Evolutionary conservation across 2,888 invertebrate genomes (phyloP).

Genomic region (Mechanitis mazaeus): DNA sequence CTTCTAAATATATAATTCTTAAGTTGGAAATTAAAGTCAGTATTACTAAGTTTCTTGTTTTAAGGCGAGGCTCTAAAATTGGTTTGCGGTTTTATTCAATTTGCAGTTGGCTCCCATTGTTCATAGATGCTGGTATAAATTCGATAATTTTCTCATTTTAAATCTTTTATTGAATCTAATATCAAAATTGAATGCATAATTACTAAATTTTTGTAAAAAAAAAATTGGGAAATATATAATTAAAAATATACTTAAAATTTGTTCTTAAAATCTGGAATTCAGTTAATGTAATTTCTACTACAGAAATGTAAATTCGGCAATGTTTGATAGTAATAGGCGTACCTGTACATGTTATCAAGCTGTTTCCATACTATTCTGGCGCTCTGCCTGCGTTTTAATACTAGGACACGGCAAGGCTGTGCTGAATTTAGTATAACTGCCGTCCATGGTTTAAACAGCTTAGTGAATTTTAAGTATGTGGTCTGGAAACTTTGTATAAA

Average conservation of each 20-base stretch:
- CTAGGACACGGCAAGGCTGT: conserved; percentile 1
- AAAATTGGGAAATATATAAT: too few relatives aligned
- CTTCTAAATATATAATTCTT: conserved; percentile 1
- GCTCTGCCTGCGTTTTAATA: background rate
- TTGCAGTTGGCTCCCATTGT: background rate
- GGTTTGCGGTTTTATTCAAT: conserved; percentile 4
- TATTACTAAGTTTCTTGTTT: conserved; percentile 3
- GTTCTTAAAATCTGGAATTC: too few relatives aligned
- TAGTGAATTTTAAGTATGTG: background rate
- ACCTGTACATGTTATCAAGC: background rate
- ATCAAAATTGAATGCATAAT: too few relatives aligned
- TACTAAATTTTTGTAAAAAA: too few relatives aligned
- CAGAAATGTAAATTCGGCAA: background rate
- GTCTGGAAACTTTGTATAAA: background rate
- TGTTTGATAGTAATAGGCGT: background rate
- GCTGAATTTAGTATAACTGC: conserved; percentile 2
- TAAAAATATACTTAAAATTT: too few relatives aligned
- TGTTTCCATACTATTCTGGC: background rate
- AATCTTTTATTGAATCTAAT: too few relatives aligned
- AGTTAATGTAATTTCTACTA: too few relatives aligned
- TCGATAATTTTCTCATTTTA: background rate
- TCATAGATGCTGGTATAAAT: background rate
- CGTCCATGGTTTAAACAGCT: conserved; percentile 1
- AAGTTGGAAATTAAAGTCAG: conserved; percentile 1
- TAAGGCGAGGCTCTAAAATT: background rate